Evolutionary conservation across 2,113 vertebrate species (phyloP).

Genomic region (Bungarus multicinctus): DNA sequence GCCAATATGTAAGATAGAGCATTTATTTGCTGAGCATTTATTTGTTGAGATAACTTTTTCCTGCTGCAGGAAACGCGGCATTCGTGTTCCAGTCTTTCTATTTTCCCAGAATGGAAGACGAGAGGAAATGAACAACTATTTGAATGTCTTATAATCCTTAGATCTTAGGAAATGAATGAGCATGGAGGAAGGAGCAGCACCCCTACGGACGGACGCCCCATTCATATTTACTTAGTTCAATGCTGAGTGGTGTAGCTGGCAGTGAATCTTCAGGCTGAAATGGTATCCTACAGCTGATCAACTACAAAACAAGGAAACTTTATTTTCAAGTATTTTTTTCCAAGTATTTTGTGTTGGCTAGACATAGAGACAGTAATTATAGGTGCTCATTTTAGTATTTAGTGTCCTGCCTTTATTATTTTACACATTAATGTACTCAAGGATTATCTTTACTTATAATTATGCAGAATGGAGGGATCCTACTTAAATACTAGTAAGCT

Average conservation of each 20-base stretch:
- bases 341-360: not conserved
- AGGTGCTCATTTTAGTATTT: not conserved
- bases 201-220: not conserved
- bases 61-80: not conserved
- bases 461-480: not conserved
- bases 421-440: not conserved
- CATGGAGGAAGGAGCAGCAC: not conserved
- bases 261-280: not conserved
- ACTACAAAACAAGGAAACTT: not conserved
- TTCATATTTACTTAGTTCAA: not conserved
- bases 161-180: not conserved
- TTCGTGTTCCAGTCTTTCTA: not conserved
- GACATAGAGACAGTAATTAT: not conserved
- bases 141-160: not conserved
- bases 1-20: no score
- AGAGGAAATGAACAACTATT: not conserved
- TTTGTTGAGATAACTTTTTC: not conserved
- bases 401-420: not conserved
- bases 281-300: not conserved
- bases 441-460: not conserved
- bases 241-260: not conserved
- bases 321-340: not conserved
- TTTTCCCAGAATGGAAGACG: not conserved
- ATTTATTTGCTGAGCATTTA: no score
- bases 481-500: not conserved